Percentiles rank a stretch among this genome's conserved stretches.
Evolutionary conservation across 2,888 invertebrate genomes (phyloP).

Genomic region (Nephrotoma guestfalica): DNA sequence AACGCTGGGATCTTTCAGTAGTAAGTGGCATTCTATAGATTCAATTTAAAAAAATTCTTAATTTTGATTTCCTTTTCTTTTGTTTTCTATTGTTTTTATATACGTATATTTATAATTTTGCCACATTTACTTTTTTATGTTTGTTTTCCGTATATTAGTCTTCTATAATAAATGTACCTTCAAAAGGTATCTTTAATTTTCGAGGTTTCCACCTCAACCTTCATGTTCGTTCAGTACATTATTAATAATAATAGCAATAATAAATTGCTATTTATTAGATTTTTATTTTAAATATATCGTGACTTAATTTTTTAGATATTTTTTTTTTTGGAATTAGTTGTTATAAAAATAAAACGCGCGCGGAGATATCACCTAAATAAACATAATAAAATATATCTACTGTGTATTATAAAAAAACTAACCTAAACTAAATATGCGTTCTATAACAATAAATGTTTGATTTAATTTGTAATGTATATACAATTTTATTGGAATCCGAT

Average conservation of each 20-base stretch:
- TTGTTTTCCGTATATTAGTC: neutral
- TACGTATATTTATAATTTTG: neutral
- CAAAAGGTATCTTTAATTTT: neutral
- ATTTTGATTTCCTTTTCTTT: neutral
- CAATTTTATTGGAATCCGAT: neutral
- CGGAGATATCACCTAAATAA: neutral
- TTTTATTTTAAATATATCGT: neutral
- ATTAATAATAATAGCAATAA: neutral
- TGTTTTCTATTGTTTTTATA: neutral
- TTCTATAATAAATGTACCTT: neutral
- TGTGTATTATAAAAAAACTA: neutral
- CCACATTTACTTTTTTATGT: neutral
- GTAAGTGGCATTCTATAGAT: constrained; percentile 2
- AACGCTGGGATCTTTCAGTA: constrained; percentile 4
- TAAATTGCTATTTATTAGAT: neutral
- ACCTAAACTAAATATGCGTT: neutral
- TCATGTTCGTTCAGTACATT: neutral
- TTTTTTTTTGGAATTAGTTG: neutral
- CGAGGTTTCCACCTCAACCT: neutral
- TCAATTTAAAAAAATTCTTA: neutral
- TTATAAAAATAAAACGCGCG: neutral
- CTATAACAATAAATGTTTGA: neutral
- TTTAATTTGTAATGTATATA: neutral
- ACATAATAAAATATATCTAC: neutral
- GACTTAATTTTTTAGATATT: neutral